These are phyloP conservation scores for Calycopis cecrops DNA, from an alignment of 1,140 invertebrate genomes.

Conservation along the genomic window DNA sequence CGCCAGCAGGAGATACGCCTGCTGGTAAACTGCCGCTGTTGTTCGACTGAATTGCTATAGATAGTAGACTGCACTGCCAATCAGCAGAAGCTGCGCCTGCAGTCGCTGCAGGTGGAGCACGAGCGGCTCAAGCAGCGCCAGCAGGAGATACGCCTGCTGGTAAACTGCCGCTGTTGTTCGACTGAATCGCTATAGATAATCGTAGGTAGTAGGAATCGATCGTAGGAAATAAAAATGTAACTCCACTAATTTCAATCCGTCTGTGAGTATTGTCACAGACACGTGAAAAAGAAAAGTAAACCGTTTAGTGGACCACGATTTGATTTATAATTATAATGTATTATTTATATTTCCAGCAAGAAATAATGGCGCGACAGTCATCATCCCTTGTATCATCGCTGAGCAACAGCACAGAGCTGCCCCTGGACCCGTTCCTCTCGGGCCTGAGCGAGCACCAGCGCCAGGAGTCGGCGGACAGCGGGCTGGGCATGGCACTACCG, in stretches of 20 bases:
- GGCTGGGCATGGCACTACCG: constrained; percentile 85
- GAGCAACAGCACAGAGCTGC: constrained; percentile 67
- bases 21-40: too few relatives aligned
- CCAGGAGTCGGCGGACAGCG: constrained; percentile 95
- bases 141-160: constrained; percentile 91
- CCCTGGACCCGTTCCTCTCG: constrained; percentile 87
- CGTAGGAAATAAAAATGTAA: too few relatives aligned
- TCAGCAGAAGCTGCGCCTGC: constrained; percentile 86
- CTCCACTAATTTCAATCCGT: too few relatives aligned
- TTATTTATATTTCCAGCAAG: constrained; percentile 74
- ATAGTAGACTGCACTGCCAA: too few relatives aligned
- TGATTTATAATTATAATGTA: not conserved
- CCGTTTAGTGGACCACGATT: too few relatives aligned
- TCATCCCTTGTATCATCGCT: constrained; percentile 62
- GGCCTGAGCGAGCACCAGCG: constrained; percentile 89
- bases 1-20: constrained; percentile 92
- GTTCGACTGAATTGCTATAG: too few relatives aligned
- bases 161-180: too few relatives aligned
- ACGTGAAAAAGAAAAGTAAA: too few relatives aligned
- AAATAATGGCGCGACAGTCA: constrained; percentile 81
- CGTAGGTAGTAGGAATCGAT: too few relatives aligned
- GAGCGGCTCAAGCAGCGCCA: constrained; percentile 90
- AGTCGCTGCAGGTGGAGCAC: constrained; percentile 90
- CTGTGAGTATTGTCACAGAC: too few relatives aligned
- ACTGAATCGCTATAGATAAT: too few relatives aligned